Conservation (phyloP, 30 jellyfish, hydroid and myxozoan genomes). For the Hydractinia echinata region DNA sequence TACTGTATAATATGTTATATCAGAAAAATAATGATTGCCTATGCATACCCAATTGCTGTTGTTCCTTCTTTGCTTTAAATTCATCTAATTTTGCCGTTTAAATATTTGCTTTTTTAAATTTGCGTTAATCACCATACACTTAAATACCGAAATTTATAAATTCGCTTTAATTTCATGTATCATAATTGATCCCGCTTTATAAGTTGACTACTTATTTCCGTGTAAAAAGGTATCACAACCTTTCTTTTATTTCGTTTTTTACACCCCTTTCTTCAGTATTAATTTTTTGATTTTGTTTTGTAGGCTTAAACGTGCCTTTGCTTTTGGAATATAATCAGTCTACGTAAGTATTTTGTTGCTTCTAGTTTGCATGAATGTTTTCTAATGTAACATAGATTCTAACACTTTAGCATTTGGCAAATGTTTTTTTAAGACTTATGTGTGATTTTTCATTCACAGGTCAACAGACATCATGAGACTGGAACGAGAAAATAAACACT, state of each 20-base stretch:
- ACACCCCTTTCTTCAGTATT: not conserved
- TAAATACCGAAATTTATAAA: too few relatives aligned
- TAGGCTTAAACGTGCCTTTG: constrained; percentile 79
- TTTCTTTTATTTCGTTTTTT: not conserved
- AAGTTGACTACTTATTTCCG: too few relatives aligned
- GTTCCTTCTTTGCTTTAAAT: too few relatives aligned
- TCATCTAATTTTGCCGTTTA: too few relatives aligned
- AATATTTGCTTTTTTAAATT: too few relatives aligned
- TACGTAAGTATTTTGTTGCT: constrained; percentile 52
- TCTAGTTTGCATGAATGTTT: not conserved
- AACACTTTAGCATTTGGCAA: not conserved
- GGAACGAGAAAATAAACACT: constrained; percentile 82
- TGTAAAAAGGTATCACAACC: not conserved
- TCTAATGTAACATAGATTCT: too few relatives aligned
- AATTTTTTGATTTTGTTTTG: not conserved
- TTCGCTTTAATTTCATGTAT: too few relatives aligned
- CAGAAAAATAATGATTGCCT: too few relatives aligned
- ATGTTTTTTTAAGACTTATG: not conserved
- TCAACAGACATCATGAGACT: constrained; percentile 85
- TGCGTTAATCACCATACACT: too few relatives aligned
- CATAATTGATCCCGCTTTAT: too few relatives aligned
- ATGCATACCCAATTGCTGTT: too few relatives aligned
- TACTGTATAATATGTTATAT: too few relatives aligned
- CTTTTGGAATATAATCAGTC: constrained; percentile 84
- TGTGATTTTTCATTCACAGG: constrained; percentile 27